phyloP scores from a whole-genome alignment of 2,113 vertebrate species.

The Bufo bufo region DNA sequence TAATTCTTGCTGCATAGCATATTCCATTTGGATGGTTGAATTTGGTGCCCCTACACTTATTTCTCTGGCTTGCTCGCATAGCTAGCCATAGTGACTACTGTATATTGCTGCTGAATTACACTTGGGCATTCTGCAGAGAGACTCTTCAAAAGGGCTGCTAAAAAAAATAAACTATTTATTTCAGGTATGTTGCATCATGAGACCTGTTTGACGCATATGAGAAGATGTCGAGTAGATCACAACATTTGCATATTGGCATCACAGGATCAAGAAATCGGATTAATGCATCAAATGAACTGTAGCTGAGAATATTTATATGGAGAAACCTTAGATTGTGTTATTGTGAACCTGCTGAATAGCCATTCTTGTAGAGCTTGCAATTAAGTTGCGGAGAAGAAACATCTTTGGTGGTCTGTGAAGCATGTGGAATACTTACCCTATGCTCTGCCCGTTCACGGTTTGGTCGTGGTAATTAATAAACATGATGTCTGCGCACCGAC shows the following conservation, averaged over 20 bases:
- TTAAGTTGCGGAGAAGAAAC: conserved; percentile 19
- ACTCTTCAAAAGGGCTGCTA: neutral
- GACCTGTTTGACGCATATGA: neutral
- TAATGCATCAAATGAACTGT: neutral
- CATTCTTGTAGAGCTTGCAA: conserved; percentile 9
- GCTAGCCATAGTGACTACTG: neutral
- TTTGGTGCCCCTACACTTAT: neutral
- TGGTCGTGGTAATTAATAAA: conserved; percentile 45
- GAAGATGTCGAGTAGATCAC: neutral
- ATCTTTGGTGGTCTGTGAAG: conserved; percentile 49
- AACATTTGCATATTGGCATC: neutral
- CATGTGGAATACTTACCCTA: conserved; percentile 2
- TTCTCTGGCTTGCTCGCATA: neutral
- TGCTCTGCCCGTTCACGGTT: neutral
- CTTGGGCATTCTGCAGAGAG: neutral
- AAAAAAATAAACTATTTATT: neutral
- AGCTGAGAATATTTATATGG: neutral
- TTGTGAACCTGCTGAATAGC: conserved; percentile 13
- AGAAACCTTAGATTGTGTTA: neutral
- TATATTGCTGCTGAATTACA: neutral
- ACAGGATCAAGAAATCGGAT: neutral
- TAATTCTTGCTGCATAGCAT: neutral
- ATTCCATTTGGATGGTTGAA: neutral
- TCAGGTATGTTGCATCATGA: neutral
- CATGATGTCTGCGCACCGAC: conserved; percentile 31